A percentile compares a stretch with the other conserved stretches of the same genome.
Conservation (phyloP, 2,888 invertebrate species). For the Drosophila nr. perissopoda region DNA sequence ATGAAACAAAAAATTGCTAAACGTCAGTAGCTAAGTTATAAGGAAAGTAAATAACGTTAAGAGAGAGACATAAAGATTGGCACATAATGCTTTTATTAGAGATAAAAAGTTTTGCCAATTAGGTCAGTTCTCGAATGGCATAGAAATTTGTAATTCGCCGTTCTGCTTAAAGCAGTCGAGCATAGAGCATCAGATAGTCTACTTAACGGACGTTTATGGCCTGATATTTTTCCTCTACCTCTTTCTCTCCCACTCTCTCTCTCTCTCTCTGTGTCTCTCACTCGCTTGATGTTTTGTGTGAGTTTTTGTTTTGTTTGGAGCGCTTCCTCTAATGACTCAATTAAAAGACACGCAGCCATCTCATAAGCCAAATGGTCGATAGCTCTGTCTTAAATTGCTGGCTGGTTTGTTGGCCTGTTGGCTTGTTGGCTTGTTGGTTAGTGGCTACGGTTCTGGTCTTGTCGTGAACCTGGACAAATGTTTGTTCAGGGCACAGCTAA, state of each 20-base stretch:
- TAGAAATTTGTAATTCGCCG: not conserved
- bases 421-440: conserved; percentile 4
- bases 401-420: not conserved
- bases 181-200: conserved; percentile 17
- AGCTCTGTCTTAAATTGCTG: conserved; percentile 6
- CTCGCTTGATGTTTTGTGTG: conserved; percentile 18
- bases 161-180: not conserved
- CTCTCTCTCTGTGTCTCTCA: not conserved
- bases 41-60: not conserved
- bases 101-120: not conserved
- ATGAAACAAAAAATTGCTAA: not conserved
- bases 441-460: not conserved
- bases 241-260: not conserved
- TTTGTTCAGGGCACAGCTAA: conserved; percentile 66
- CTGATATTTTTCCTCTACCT: not conserved
- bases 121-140: not conserved
- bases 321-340: conserved; percentile 71
- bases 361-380: conserved; percentile 45
- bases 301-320: conserved; percentile 17
- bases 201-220: not conserved
- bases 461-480: conserved; percentile 56
- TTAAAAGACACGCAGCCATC: conserved; percentile 75
- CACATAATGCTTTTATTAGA: not conserved
- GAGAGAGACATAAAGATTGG: not conserved
- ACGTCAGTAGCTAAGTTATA: not conserved